Evolutionary conservation across 2,113 vertebrate genomes (phyloP).

Genomic region (Oenanthe melanoleuca): DNA sequence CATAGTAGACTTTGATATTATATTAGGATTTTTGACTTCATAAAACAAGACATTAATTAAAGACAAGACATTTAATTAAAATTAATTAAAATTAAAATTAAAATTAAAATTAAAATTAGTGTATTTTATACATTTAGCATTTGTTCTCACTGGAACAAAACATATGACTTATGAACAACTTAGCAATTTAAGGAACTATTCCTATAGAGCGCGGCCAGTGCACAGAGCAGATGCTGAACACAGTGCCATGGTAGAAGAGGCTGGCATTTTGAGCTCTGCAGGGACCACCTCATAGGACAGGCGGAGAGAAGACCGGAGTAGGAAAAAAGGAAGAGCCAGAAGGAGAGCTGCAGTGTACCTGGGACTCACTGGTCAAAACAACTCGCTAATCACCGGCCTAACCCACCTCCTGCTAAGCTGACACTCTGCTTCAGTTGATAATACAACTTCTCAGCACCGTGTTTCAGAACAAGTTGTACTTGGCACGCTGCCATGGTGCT

Average conservation of each 20-base stretch:
- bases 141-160: background rate
- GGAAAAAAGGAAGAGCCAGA: background rate
- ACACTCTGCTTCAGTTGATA: constrained; percentile 42
- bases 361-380: background rate
- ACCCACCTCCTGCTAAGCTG: constrained; percentile 25
- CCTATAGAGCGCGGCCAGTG: accelerated
- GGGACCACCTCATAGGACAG: background rate
- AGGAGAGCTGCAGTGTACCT: background rate
- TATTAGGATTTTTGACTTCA: background rate
- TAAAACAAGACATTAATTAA: background rate
- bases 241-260: background rate
- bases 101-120: background rate
- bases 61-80: background rate
- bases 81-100: background rate
- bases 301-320: accelerated
- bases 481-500: constrained; percentile 41
- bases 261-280: background rate
- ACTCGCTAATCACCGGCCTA: constrained; percentile 44
- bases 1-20: background rate
- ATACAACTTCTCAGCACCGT: constrained; percentile 45
- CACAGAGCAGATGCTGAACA: background rate
- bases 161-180: background rate
- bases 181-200: background rate
- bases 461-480: constrained; percentile 70
- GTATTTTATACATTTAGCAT: background rate